A percentile compares a stretch with the other conserved stretches of the same genome.
phyloP scores from a whole-genome alignment of 2,113 vertebrate genomes.

The Lagopus muta region DNA sequence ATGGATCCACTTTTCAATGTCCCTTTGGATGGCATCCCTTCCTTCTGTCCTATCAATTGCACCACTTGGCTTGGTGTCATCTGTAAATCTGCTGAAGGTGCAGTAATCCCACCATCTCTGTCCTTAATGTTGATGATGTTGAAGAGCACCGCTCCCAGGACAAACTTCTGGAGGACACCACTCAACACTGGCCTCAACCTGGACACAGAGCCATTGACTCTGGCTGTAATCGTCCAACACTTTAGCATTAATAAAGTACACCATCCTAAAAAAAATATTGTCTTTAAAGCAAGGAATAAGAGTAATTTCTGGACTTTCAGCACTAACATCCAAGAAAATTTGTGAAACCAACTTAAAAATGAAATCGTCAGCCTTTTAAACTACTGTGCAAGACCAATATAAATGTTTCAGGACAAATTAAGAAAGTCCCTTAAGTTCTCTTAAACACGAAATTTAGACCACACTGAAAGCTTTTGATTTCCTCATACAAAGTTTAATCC shows the following conservation, averaged over 20 bases:
- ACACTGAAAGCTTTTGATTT: background rate
- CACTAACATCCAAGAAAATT: background rate
- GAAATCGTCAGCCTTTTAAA: background rate
- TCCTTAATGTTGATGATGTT: background rate
- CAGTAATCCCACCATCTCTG: background rate
- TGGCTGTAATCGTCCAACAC: background rate
- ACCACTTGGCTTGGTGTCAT: background rate
- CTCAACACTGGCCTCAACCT: background rate
- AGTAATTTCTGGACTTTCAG: background rate
- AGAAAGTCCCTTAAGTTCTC: background rate
- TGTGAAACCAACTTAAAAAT: background rate
- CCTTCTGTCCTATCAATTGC: background rate
- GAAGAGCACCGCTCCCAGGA: background rate
- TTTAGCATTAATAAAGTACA: background rate
- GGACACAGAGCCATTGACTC: background rate
- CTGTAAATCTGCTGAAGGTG: background rate
- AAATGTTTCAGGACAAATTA: background rate
- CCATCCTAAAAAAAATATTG: background rate
- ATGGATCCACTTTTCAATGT: background rate
- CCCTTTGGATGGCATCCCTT: background rate
- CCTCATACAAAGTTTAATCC: background rate
- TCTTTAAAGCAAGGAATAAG: background rate
- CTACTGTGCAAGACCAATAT: too few relatives aligned
- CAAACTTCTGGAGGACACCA: background rate
- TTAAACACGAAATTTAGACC: background rate